Evolutionary conservation across 2,797 vertebrate genomes (phyloP).

Genomic region (Chrysocyon brachyurus): DNA sequence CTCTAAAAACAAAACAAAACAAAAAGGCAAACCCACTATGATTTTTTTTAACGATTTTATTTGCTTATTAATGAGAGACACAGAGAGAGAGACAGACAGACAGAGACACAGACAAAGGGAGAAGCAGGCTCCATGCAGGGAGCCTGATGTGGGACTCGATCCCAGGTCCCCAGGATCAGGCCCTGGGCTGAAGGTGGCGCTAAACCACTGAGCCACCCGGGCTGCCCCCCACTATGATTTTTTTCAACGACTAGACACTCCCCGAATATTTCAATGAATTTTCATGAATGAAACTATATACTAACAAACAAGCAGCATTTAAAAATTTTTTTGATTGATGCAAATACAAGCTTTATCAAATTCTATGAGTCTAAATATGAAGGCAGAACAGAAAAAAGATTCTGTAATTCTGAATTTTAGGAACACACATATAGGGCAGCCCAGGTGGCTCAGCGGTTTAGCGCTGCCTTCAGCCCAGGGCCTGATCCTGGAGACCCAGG

Average conservation of each 20-base stretch:
- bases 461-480: too few relatives aligned
- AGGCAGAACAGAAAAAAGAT: constrained; percentile 16
- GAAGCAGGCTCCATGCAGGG: too few relatives aligned
- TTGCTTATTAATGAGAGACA: too few relatives aligned
- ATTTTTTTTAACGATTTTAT: not conserved
- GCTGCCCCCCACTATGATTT: too few relatives aligned
- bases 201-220: too few relatives aligned
- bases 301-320: constrained; percentile 19
- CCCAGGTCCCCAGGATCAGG: too few relatives aligned
- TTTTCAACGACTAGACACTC: not conserved
- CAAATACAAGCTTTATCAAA: constrained; percentile 34
- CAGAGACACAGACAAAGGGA: too few relatives aligned
- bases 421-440: not conserved
- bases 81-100: too few relatives aligned
- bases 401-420: constrained; percentile 48
- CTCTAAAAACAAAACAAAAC: not conserved
- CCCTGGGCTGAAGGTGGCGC: too few relatives aligned
- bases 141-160: too few relatives aligned
- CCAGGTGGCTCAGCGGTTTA: too few relatives aligned
- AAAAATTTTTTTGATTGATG: constrained; percentile 11
- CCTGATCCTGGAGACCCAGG: too few relatives aligned
- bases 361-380: not conserved
- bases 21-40: not conserved
- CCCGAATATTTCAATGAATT: not conserved
- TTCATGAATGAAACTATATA: constrained; percentile 52